phyloP scores from a whole-genome alignment of 1,140 invertebrate species.

The Brachionus koreanus region DNA sequence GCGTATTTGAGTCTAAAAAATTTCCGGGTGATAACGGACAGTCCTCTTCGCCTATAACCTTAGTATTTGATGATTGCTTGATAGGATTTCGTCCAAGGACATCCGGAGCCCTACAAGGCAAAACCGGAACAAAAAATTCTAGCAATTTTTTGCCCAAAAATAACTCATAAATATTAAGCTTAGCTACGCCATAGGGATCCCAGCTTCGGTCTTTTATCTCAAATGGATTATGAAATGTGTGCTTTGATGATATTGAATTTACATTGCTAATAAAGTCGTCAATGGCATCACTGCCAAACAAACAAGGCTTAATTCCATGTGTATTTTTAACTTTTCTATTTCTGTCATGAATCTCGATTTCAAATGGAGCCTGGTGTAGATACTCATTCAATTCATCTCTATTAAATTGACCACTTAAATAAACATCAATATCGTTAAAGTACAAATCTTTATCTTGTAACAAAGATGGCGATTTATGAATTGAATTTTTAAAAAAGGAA shows the following conservation, averaged over 20 bases:
- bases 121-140: slow-evolving; percentile 52
- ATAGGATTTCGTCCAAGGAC: slow-evolving; percentile 36
- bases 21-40: not conserved
- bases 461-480: slow-evolving; percentile 50
- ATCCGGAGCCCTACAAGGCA: slow-evolving; percentile 53
- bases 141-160: slow-evolving; percentile 53
- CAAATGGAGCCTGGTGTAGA: slow-evolving; percentile 52
- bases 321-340: slow-evolving; percentile 46
- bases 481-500: slow-evolving; percentile 51
- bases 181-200: slow-evolving; percentile 56
- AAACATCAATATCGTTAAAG: slow-evolving; percentile 56
- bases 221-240: slow-evolving; percentile 56
- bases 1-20: slow-evolving; percentile 23
- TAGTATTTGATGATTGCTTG: slow-evolving; percentile 26
- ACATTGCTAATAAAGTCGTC: slow-evolving; percentile 59
- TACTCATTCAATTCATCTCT: slow-evolving; percentile 52
- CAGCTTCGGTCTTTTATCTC: slow-evolving; percentile 52
- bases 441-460: slow-evolving; percentile 52
- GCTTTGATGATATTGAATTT: slow-evolving; percentile 49
- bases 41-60: slow-evolving; percentile 16
- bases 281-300: slow-evolving; percentile 57
- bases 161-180: slow-evolving; percentile 54
- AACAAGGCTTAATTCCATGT: slow-evolving; percentile 47
- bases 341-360: slow-evolving; percentile 56
- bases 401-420: slow-evolving; percentile 51